Evolutionary conservation across 2,113 vertebrate genomes (phyloP), one percentile per base, ranked within the genome.

Genomic region (Platichthys stellatus): DNA sequence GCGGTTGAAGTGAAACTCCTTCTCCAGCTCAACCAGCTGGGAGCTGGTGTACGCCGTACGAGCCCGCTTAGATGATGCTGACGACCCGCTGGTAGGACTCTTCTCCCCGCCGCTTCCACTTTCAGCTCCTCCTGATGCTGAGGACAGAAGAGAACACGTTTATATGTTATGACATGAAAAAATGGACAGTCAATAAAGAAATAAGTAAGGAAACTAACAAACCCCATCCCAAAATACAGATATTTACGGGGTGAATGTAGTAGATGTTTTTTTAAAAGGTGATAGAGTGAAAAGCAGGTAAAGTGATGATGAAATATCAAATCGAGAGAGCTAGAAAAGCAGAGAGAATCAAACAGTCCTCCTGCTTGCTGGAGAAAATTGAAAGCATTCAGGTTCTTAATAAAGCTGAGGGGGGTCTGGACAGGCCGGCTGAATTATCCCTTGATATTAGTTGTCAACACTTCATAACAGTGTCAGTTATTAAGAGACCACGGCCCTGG

Each of bases 381-480:
- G 96, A 97, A 96, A 92, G 94, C 94, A 94, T 95, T 92, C 85
- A 86, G 94, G 89, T 94, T 93, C 86, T 95, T 98, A 98, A 98
- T 98, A 97, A 98, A 97, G 93, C 94, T 92, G 93, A 88, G 85
- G 93, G 90, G 74, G 81, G 74, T 73, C 60, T 85, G 81, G 88
- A 57, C 85, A 56, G 47, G 45, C 56, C 1, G 51, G 75, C 83
- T 91, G 93, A 86, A 93, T 93, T 94, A 92, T 80, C 88, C 86
- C 94, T 88, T 93, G 88, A 94, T 95, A 95, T 96, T 96, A 96
- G 95, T 94, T 95, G 91, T 94, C 93, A 94, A 95, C 95, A 93
- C 95, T 97, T 97, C 95, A 96, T 98, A 97, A 97, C 94, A 92
- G 93, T 96, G 96, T 93, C 97, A 94, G 96, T 98, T 99, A 99